Base-by-base conservation (phyloP, 2,888 invertebrate genomes). In the Parnassius apollo region DNA sequence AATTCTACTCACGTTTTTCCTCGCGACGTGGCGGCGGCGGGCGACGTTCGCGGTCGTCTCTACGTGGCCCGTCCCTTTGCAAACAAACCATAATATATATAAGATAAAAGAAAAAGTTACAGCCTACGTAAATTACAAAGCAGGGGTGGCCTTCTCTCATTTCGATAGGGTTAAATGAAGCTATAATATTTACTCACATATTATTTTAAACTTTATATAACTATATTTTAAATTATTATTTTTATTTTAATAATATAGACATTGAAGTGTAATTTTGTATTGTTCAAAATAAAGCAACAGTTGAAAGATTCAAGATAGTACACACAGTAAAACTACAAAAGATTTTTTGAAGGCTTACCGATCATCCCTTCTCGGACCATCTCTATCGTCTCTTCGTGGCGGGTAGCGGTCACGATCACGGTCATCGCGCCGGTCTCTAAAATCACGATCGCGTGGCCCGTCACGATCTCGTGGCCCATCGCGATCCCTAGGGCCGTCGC, bases 11-110 rank as follows among this genome's bases (percentile, higher is more conserved):
- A 91, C 91, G 87, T 80, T 91, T 92, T 1, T 92, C 93, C 2
- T 93, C 93, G 46, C 92, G 86, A 7, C 83, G 80, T 50, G 82
- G 82, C 62, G 84, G 82, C 55, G 84, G 82, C 55, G 83, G 84
- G 63, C 83, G 88, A 59, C 77, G 71, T 42, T 72, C 77, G 70
- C 76, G 68, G 1, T 81, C 81, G 48, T 80, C 80, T 9, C 88
- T 81, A 2, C 85, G 76, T 2, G 81, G 79, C 0, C 72, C 76
- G 42, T 83, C 84, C 9, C 83, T 76, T 57, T 49, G 49, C 13
- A 49, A 49, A 12, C 49, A 9, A 49, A 13, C 35, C 35, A 35
- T 35, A 0, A 35, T 35, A 35, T 35, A 35, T 35, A 4, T 35
- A 35, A 35, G 35, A 3, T 25, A 25, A 25, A 25, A 18, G 18